Evolutionary conservation across 2,888 invertebrate species (phyloP).

Genomic region (Poecilobothrus nobilitatus): DNA sequence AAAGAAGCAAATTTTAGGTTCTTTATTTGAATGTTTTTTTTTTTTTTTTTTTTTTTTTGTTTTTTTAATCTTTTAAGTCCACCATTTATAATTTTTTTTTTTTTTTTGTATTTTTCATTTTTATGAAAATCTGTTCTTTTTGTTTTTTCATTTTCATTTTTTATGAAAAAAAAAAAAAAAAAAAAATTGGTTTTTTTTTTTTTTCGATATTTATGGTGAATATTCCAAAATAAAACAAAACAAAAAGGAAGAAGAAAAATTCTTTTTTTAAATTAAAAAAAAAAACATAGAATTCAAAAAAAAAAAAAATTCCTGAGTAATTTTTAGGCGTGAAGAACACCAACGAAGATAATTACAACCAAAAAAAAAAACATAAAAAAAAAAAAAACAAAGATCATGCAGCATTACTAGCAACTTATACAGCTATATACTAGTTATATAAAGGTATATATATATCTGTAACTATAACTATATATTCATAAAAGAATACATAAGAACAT

Average conservation of each 20-base stretch:
- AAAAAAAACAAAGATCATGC: constrained; percentile 18
- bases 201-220: not conserved
- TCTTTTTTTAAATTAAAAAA: not conserved
- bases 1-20: not conserved
- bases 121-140: too few species aligned
- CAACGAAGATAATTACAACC: constrained; percentile 41
- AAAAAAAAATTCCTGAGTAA: constrained; percentile 45
- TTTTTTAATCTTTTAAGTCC: not conserved
- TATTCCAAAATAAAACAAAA: not conserved
- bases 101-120: not conserved
- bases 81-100: not conserved
- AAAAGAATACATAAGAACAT: constrained; percentile 16
- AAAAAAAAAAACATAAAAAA: constrained; percentile 21
- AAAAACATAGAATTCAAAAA: constrained; percentile 20
- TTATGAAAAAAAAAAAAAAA: too few species aligned
- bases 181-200: not conserved
- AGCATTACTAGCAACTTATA: not conserved
- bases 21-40: not conserved
- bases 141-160: too few species aligned
- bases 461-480: too few species aligned
- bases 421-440: too few species aligned
- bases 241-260: not conserved
- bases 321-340: constrained; percentile 48
- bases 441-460: too few species aligned
- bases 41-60: not conserved